Percentiles rank a stretch among this genome's conserved stretches.
Evolutionary conservation across 2,113 vertebrate genomes (phyloP).

Genomic region (Sapayoa aenigma): DNA sequence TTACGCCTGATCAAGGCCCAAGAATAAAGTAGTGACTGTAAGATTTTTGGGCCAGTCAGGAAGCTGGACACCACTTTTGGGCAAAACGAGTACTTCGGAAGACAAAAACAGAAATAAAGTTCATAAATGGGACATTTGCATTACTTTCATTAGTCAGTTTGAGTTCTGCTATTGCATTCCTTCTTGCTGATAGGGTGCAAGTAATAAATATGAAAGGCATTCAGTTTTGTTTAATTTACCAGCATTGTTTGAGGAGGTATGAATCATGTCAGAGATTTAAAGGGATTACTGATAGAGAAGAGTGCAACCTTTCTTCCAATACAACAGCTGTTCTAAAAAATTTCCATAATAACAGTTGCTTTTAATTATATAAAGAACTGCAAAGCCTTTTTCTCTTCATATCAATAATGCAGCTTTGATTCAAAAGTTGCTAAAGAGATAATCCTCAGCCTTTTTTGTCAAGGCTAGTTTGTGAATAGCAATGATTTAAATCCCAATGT

Average conservation of each 20-base stretch:
- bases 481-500: constrained; percentile 45
- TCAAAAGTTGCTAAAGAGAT: constrained; percentile 61
- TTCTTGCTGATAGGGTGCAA: not conserved
- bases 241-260: constrained; percentile 22
- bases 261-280: constrained; percentile 69
- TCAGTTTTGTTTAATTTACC: constrained; percentile 32
- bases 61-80: not conserved
- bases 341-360: constrained; percentile 63
- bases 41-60: not conserved
- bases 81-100: not conserved
- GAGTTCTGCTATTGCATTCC: not conserved
- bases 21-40: not conserved
- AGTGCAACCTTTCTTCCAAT: constrained; percentile 49
- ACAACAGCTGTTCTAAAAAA: constrained; percentile 60
- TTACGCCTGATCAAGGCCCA: not conserved
- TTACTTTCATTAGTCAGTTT: not conserved
- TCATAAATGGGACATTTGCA: not conserved
- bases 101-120: not conserved
- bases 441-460: constrained; percentile 53
- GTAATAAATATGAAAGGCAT: constrained; percentile 37
- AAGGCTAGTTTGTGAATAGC: constrained; percentile 36
- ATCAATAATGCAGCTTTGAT: constrained; percentile 69
- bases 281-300: constrained; percentile 58
- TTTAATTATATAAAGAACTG: constrained; percentile 71
- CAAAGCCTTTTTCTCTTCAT: constrained; percentile 62